Conservation (phyloP, 2,797 vertebrate genomes). For the Varecia variegata region DNA sequence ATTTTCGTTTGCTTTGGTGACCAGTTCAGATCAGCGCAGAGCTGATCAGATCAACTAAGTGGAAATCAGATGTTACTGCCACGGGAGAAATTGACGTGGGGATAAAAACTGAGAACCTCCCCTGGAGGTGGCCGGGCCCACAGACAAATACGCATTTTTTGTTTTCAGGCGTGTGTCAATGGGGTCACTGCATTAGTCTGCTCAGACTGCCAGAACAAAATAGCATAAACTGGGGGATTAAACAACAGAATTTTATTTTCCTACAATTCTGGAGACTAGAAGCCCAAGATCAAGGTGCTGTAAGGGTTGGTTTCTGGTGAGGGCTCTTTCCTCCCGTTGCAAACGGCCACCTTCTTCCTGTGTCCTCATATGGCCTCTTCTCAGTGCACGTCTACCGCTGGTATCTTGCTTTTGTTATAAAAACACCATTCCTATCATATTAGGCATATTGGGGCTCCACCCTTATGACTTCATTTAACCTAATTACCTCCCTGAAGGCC, state of each 20-base stretch:
- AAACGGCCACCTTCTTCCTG: not conserved
- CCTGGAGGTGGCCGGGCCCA: not conserved
- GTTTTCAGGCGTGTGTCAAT: conserved; percentile 47
- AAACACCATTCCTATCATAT: not conserved
- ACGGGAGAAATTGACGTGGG: not conserved
- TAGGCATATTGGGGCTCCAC: not conserved
- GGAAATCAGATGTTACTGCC: conserved; percentile 20
- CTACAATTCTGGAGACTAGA: not conserved
- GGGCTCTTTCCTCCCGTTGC: not conserved
- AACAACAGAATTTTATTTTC: not conserved
- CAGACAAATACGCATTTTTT: conserved; percentile 55
- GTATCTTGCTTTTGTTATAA: not conserved
- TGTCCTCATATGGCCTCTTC: not conserved
- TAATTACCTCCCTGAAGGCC: not conserved
- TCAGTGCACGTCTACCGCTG: not conserved
- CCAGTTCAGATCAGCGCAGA: conserved; percentile 50
- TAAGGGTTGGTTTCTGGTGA: not conserved
- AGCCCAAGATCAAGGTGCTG: not conserved
- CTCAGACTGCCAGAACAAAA: not conserved
- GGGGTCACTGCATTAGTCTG: not conserved
- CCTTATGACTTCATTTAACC: not conserved
- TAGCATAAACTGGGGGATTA: not conserved
- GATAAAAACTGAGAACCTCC: not conserved
- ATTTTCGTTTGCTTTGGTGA: conserved; percentile 48
- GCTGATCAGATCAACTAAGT: conserved; percentile 44